These are phyloP conservation scores for Paragorgia papillata DNA, from an alignment of 92 coral and sea anemone species.

Conservation along the genomic window DNA sequence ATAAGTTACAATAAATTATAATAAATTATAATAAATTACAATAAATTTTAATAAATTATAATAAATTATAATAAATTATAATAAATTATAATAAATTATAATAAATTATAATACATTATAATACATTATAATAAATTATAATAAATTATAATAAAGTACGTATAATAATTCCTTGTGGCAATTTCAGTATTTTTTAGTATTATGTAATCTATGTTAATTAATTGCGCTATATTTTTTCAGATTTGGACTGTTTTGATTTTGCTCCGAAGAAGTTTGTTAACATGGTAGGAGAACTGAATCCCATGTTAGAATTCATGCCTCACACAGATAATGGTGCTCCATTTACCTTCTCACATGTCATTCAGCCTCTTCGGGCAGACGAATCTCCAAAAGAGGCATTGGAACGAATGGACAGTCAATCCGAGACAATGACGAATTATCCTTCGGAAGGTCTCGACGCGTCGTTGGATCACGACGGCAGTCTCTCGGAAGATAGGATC, in stretches of 20 bases:
- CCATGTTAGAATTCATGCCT: conserved; percentile 97
- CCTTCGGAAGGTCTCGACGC: conserved; percentile 19
- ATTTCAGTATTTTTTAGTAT: no score
- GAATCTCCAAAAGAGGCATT: neutral
- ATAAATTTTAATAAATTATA: no score
- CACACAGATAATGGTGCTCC: conserved; percentile 81
- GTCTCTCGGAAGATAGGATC: neutral
- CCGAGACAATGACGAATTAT: neutral
- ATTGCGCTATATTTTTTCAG: no score
- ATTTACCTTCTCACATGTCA: conserved; percentile 67
- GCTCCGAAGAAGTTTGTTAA: conserved; percentile 62
- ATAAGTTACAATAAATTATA: no score
- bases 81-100: no score
- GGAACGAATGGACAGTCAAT: neutral
- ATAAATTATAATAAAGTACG: no score
- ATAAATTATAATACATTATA: no score
- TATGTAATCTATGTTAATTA: no score
- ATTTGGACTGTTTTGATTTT: conserved; percentile 88
- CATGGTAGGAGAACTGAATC: conserved; percentile 82
- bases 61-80: no score
- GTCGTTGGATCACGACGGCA: neutral
- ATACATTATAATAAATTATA: no score
- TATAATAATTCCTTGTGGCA: no score
- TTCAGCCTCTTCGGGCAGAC: neutral
- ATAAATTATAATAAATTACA: no score